Evolutionary conservation across 2,113 vertebrate genomes (phyloP).

Genomic region (human (Homo sapiens)): GRCh38 chr2:146763001-146763500

Average conservation of each 20-base stretch:
- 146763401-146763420: not conserved
- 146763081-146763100: constrained; percentile 9
- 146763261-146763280: not conserved
- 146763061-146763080: not conserved
- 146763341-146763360: not conserved
- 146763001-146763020: not conserved
- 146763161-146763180: not conserved
- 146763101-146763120: not conserved
- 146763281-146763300: not conserved
- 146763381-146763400: not conserved
- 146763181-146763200: not conserved
- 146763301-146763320: not conserved
- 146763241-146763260: not conserved
- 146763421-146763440: not conserved
- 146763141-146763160: not conserved
- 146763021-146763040: constrained; percentile 15
- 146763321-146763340: not conserved
- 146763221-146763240: not conserved
- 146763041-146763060: not conserved
- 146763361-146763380: not conserved
- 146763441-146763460: not conserved
- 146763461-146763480: not conserved
- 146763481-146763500: not conserved
- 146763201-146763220: not conserved
- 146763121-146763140: not conserved